Evolutionary conservation across 2,113 vertebrate genomes (phyloP).

Genomic region (Mustelus asterias): DNA sequence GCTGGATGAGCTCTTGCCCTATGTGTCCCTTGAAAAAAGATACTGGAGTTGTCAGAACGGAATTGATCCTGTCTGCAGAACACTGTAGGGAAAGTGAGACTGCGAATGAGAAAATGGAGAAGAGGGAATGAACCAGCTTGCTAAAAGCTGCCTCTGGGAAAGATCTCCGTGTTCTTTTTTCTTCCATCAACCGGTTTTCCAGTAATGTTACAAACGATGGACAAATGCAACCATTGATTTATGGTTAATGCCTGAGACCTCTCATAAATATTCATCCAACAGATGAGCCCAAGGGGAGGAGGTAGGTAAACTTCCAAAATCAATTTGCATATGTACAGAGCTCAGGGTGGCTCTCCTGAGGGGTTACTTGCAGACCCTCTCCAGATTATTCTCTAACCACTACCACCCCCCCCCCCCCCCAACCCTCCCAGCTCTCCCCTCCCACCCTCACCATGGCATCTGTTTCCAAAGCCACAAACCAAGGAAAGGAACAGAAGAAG

Average conservation of each 20-base stretch:
- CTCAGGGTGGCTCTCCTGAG: background rate
- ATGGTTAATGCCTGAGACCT: background rate
- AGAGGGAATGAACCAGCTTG: background rate
- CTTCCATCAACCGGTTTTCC: background rate
- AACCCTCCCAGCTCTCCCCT: background rate
- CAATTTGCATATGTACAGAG: background rate
- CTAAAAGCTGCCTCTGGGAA: background rate
- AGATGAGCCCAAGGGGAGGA: background rate
- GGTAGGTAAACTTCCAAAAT: background rate
- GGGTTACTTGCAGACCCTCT: background rate
- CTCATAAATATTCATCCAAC: background rate
- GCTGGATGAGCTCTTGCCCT: background rate
- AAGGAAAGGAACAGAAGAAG: background rate
- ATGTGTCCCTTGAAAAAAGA: background rate
- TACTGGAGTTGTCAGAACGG: background rate
- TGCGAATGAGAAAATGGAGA: conserved; percentile 12
- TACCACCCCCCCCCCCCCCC: too few species aligned
- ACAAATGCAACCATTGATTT: background rate
- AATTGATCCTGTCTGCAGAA: background rate
- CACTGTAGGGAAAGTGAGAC: background rate
- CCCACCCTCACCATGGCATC: background rate
- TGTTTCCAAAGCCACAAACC: background rate
- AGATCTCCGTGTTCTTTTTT: background rate
- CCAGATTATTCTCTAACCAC: background rate
- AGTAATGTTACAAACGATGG: background rate